A percentile compares a stretch with the other conserved stretches of the same genome.
Conservation (phyloP, 2,797 vertebrate species). For the Poeciliopsis gracilis region DNA sequence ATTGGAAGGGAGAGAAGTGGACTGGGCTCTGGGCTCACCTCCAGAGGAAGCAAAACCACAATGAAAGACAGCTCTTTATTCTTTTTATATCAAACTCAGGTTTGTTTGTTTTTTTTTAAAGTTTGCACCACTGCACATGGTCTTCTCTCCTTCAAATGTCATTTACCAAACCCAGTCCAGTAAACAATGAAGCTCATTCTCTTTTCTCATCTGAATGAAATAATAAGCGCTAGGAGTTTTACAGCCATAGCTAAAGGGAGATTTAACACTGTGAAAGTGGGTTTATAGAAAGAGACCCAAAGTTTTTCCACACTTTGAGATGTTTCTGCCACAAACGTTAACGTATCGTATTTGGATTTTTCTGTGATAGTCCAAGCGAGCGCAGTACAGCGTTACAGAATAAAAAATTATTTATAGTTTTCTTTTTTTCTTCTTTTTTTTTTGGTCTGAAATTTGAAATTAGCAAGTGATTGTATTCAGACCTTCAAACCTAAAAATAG, state of each 20-base stretch:
- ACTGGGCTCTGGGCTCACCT: constrained; percentile 54
- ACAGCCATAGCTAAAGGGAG: not conserved
- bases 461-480: not conserved
- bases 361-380: not conserved
- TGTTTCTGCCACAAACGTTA: not conserved
- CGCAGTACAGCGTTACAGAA: not conserved
- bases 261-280: not conserved
- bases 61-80: constrained; percentile 46
- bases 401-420: not conserved
- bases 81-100: constrained; percentile 38
- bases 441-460: not conserved
- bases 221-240: not conserved
- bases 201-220: constrained; percentile 11
- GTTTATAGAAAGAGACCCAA: not conserved
- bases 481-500: not conserved
- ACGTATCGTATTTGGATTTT: not conserved
- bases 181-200: constrained; percentile 26
- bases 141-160: constrained; percentile 38
- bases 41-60: constrained; percentile 54
- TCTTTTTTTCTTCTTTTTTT: not conserved
- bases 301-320: not conserved
- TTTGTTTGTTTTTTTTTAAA: not conserved
- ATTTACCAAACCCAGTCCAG: constrained; percentile 27
- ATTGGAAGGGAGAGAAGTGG: constrained; percentile 43
- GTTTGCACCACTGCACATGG: constrained; percentile 31